phyloP scores from a whole-genome alignment of 1,140 invertebrate species.

The Pantala flavescens region DNA sequence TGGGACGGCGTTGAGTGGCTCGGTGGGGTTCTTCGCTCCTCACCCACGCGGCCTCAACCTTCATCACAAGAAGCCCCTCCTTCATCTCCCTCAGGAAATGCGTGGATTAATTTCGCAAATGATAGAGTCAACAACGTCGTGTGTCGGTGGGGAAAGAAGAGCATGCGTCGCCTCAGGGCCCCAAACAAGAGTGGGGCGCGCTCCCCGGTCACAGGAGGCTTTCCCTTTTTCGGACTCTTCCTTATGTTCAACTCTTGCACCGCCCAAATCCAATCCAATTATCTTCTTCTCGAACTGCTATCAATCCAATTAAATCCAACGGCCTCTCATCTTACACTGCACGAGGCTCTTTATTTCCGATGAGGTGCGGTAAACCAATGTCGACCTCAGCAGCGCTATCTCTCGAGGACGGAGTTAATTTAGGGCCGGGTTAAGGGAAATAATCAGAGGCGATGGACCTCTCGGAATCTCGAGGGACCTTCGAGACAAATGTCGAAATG shows the following conservation, averaged over 20 bases:
- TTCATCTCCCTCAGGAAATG: neutral
- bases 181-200: neutral
- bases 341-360: too few relatives aligned
- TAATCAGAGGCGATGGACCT: too few relatives aligned
- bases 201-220: neutral
- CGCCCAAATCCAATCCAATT: conserved; percentile 5
- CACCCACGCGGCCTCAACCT: neutral
- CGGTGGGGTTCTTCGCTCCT: neutral
- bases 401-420: too few relatives aligned
- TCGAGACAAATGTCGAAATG: too few relatives aligned
- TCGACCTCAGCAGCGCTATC: too few relatives aligned
- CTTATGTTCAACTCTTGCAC: neutral
- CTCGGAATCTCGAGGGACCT: too few relatives aligned
- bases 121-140: neutral
- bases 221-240: neutral
- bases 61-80: neutral
- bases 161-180: neutral
- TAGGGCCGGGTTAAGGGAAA: too few relatives aligned
- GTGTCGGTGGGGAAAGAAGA: neutral
- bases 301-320: too few relatives aligned
- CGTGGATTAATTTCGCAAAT: conserved; percentile 9
- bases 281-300: neutral
- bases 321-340: too few relatives aligned
- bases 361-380: too few relatives aligned
- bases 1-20: too few relatives aligned